These are phyloP conservation scores for Scomber japonicus DNA, from an alignment of 2,113 vertebrate species.

Conservation along the genomic window DNA sequence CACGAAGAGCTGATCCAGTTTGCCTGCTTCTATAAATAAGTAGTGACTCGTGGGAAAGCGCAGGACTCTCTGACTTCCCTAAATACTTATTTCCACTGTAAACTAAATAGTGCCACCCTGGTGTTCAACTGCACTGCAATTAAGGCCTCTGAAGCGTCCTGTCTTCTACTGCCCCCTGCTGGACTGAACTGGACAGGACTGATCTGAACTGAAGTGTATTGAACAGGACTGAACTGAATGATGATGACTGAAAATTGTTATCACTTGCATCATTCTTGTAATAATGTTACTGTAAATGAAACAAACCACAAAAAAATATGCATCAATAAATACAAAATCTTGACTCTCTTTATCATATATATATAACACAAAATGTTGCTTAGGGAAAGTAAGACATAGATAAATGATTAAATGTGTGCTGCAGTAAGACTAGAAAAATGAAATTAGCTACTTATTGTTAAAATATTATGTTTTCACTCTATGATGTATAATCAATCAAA, in stretches of 20 bases:
- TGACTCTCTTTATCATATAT: too few species aligned
- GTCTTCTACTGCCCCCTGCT: constrained; percentile 43
- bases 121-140: neutral
- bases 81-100: constrained; percentile 1
- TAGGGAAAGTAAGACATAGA: too few species aligned
- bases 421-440: too few species aligned
- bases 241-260: neutral
- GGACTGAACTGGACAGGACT: neutral
- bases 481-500: neutral
- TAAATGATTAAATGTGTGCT: too few species aligned
- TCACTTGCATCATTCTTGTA: neutral
- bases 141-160: neutral
- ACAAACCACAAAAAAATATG: neutral
- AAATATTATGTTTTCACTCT: too few species aligned
- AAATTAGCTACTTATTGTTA: too few species aligned
- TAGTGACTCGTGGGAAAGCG: neutral
- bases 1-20: constrained; percentile 1
- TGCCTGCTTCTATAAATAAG: neutral
- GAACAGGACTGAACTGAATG: neutral
- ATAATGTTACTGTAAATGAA: neutral
- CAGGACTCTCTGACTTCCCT: neutral
- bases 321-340: too few species aligned
- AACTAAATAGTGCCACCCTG: neutral
- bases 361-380: too few species aligned
- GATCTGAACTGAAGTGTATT: too few species aligned